phyloP scores from a whole-genome alignment of 2,888 invertebrate genomes.

The Leptinotarsa peninsularis region DNA sequence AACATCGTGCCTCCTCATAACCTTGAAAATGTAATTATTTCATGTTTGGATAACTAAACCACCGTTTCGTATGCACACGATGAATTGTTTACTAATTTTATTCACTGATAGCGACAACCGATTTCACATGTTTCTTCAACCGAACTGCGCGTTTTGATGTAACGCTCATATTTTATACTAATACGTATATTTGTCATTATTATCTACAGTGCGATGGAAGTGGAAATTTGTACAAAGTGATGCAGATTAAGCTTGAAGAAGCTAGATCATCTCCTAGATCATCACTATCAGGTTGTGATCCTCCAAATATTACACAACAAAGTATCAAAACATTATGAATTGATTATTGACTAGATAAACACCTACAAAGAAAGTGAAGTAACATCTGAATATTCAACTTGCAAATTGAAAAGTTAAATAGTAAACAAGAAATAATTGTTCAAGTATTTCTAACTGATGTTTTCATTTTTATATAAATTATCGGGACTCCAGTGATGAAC shows the following conservation, averaged over 20 bases:
- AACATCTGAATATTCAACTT: no score
- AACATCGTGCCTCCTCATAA: constrained; percentile 15
- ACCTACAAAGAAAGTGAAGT: no score
- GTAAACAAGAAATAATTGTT: no score
- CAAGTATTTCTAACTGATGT: no score
- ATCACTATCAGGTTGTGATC: no score
- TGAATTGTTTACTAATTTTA: constrained; percentile 11
- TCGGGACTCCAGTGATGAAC: no score
- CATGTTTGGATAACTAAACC: constrained; percentile 19
- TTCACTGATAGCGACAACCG: constrained; percentile 5
- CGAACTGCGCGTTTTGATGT: neutral
- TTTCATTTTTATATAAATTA: no score
- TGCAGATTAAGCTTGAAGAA: neutral
- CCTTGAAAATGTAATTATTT: constrained; percentile 29
- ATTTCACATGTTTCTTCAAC: constrained; percentile 4
- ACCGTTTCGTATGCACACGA: constrained; percentile 21
- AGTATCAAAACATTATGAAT: no score
- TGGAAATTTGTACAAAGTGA: neutral
- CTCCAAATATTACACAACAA: no score
- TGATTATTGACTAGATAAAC: no score
- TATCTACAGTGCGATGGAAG: constrained; percentile 12
- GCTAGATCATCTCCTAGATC: no score
- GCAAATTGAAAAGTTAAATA: no score
- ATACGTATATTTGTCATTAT: constrained; percentile 10
- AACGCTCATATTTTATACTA: constrained; percentile 16